Base-by-base conservation (phyloP, 2,797 vertebrate species). In the Euphonia xanthogaster region DNA sequence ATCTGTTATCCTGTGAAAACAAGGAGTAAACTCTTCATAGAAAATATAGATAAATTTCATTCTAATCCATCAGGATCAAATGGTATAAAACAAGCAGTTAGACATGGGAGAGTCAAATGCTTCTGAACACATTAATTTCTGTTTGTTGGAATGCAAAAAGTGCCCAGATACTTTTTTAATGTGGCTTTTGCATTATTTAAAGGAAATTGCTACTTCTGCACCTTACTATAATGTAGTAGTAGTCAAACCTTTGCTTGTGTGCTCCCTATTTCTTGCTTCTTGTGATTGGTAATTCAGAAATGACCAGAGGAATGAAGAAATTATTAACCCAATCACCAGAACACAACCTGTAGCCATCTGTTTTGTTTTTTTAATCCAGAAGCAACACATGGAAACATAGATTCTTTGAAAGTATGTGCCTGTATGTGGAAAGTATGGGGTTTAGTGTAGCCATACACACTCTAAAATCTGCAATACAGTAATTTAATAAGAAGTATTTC, bases 371-470 rank as follows among this genome's bases (percentile, higher is more conserved):
- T 63, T 30, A 50, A 39, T 57, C 9, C 23, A 53, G 22, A 72
- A 83, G 12, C 14, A 48, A 27, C 45, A 35, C 8, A 12, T 24
- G 9, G 45, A 72, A 86, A 8, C 55, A 47, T 1, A 51, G 24
- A 39, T 55, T 76, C 3, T 68, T 88, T 65, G 19, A 15, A 83
- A 82, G 24, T n/a, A 6, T 17, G 10, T 66, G 19, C 31, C 44
- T 42, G 0, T 24, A 2, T 63, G 13, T 22, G 15, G 9, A 35
- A 68, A 42, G 23, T 15, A 14, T 4, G 45, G 13, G 0, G 1
- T 67, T 74, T 61, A 90, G 15, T 57, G 45, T 63, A 48, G 68
- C 6, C 35, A 8, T 78, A 24, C 22, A 27, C 35, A 19, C 8
- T 71, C 12, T 50, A 76, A 79, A 83, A 57, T 57, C 25, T 70